These are phyloP conservation scores for Andrena dorsata DNA, from an alignment of 2,888 invertebrate species.

Conservation along the genomic window DNA sequence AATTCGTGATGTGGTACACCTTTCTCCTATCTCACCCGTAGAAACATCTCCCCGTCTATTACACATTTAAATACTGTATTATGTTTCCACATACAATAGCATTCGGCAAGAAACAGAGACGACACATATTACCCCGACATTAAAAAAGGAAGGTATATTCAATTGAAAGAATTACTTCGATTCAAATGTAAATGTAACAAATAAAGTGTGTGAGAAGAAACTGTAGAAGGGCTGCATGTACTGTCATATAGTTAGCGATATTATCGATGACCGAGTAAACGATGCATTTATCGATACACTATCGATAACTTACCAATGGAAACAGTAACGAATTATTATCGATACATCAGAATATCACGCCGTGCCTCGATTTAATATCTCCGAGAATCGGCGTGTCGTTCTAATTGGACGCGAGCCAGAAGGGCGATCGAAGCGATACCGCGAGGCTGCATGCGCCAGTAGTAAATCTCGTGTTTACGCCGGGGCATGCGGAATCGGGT, in stretches of 20 bases:
- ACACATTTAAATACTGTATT: background rate
- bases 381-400: conserved; percentile 41
- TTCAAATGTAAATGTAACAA: conserved; percentile 1
- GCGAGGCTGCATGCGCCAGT: conserved; percentile 58
- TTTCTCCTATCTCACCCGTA: background rate
- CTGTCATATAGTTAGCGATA: no score
- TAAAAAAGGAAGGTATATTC: background rate
- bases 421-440: conserved; percentile 56
- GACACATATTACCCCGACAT: background rate
- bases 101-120: background rate
- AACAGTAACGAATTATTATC: no score
- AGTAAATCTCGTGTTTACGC: conserved; percentile 68
- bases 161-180: background rate
- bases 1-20: background rate
- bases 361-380: conserved; percentile 23
- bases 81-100: background rate
- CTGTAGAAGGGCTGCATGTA: no score
- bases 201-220: conserved; percentile 8
- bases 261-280: no score
- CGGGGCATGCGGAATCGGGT: conserved; percentile 60
- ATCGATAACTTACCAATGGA: no score
- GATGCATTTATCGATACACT: no score
- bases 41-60: no score
- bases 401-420: conserved; percentile 60
- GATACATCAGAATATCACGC: no score